Evolutionary conservation across 1,140 invertebrate genomes (phyloP), one percentile per base, ranked within the genome.

Genomic region (Bombus balteatus): DNA sequence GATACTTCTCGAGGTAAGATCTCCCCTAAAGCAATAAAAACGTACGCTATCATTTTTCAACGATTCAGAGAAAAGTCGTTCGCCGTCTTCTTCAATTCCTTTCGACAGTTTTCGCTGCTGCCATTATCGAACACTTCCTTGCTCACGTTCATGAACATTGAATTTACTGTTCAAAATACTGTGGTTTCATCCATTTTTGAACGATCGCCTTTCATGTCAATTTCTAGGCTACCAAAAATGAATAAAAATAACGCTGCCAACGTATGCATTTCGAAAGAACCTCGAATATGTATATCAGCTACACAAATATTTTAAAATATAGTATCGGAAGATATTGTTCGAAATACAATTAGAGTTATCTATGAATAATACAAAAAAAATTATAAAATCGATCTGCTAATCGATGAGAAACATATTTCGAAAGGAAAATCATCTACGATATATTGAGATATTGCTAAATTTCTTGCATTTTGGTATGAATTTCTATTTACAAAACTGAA

Each of bases 171-270:
- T 76, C 47, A 39, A 39, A 47, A 66, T 88, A 89, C 82, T 74
- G 83, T 82, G 83, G 88, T 86, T 81, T 86, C 87, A 89, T 89
- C 87, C 82, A 89, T 89, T 89, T 88, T 88, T 81, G 74, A 89
- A 86, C 83, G 83, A 86, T 88, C 83, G 53, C 43, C 70, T 65
- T 81, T 74, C 72, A 18, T n/a, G 68, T 65, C 87, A 74, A 79
- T 87, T 88, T 75, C 25, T 32, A 13, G 41, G 41, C 37, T 57
- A n/a, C 13, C 18, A 41, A 75, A 88, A 75, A 86, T 70, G 37
- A 80, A 85, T 88, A 85, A 85, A 80, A 81, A 59, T 73, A 66
- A 34, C 59, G 65, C 41, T 22, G n/a, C 37, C 43, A 59, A 47
- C 25, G 18, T 32, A 39, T 22, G 3, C 43, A 25, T 41, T 41